Percentiles rank a stretch among this genome's conserved stretches.
These are phyloP conservation scores for Anolis apletophallus DNA, from an alignment of 2,797 vertebrate species.

Conservation along the genomic window DNA sequence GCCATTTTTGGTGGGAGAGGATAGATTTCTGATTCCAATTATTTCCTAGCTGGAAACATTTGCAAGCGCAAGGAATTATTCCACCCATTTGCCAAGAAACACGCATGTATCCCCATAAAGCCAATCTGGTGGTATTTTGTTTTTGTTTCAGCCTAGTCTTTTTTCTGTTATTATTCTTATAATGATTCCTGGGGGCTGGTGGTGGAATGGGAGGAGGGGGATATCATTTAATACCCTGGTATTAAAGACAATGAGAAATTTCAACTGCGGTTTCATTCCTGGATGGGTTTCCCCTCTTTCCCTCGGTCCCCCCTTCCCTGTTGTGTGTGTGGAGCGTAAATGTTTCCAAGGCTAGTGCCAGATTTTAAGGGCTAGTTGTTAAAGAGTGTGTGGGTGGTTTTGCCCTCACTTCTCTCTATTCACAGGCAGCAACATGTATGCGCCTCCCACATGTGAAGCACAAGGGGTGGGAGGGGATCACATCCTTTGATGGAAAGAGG, in stretches of 20 bases:
- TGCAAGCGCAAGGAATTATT: conserved; percentile 71
- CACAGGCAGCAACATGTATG: conserved; percentile 49
- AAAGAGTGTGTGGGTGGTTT: conserved; percentile 63
- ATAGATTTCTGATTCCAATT: conserved; percentile 75
- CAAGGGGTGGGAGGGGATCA: not conserved
- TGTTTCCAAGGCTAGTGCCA: conserved; percentile 69
- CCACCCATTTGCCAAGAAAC: conserved; percentile 67
- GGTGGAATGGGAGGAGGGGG: not conserved
- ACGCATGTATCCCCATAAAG: conserved; percentile 24
- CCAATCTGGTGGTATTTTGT: conserved; percentile 70
- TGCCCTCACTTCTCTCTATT: conserved; percentile 46
- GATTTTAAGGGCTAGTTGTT: conserved; percentile 67
- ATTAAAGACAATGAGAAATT: conserved; percentile 71
- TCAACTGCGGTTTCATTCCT: conserved; percentile 69
- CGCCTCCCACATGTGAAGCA: conserved; percentile 41
- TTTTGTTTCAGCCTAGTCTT: conserved; percentile 64
- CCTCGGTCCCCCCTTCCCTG: conserved; percentile 65
- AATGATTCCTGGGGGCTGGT: conserved; percentile 49
- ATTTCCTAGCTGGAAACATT: conserved; percentile 76
- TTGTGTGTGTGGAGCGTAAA: conserved; percentile 66
- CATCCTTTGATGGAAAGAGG: conserved; percentile 23
- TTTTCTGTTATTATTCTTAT: conserved; percentile 31
- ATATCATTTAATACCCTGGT: conserved; percentile 69
- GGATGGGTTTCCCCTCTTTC: conserved; percentile 40
- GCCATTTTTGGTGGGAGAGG: conserved; percentile 30